phyloP scores from a whole-genome alignment of 2,113 vertebrate genomes.

The Hippocampus barbouri region DNA sequence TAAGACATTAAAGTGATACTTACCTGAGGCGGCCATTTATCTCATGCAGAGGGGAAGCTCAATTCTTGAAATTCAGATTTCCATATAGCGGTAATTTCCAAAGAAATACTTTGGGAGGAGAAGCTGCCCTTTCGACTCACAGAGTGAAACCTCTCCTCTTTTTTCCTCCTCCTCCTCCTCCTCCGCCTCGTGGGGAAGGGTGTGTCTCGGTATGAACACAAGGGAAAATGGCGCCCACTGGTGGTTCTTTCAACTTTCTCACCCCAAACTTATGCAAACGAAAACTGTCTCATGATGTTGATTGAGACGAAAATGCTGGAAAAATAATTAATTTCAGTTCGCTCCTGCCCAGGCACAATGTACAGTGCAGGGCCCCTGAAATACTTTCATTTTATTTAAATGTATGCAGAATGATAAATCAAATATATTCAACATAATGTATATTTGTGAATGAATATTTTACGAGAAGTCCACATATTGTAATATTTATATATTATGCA shows the following conservation, averaged over 20 bases:
- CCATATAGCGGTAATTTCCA: background rate
- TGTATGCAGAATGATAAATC: too few relatives aligned
- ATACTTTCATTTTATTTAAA: too few relatives aligned
- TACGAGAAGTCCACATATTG: too few relatives aligned
- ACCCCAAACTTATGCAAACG: background rate
- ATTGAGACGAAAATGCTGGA: background rate
- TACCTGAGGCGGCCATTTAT: background rate
- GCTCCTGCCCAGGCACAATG: too few relatives aligned
- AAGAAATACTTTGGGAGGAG: background rate
- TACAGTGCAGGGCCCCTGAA: too few relatives aligned
- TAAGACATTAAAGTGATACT: background rate
- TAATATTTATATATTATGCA: too few relatives aligned
- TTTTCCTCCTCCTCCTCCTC: background rate
- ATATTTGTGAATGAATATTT: too few relatives aligned
- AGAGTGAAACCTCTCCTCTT: background rate
- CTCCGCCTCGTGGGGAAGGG: background rate
- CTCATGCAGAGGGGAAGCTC: background rate
- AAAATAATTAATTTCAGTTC: background rate
- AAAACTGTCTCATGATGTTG: background rate
- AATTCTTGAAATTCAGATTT: background rate
- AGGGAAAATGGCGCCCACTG: background rate
- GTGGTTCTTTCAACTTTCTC: background rate
- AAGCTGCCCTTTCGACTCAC: background rate
- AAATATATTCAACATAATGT: too few relatives aligned
- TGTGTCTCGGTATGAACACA: background rate